Percentiles rank a stretch among this genome's conserved stretches.
These are phyloP conservation scores for Nothoprocta perdicaria DNA, from an alignment of 2,113 vertebrate genomes.

Conservation along the genomic window DNA sequence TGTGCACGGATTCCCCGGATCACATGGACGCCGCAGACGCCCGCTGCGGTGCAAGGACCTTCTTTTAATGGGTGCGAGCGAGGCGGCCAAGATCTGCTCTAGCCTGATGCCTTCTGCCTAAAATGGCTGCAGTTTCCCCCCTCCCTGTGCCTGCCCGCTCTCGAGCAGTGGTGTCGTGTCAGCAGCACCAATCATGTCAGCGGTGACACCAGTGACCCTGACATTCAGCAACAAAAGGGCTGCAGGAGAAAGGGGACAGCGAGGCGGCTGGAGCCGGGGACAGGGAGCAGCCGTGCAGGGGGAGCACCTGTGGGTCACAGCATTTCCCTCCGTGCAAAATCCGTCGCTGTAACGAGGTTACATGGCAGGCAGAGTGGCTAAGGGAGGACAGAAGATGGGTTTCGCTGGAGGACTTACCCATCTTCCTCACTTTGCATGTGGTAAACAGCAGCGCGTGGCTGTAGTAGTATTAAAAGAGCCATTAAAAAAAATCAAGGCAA, in stretches of 20 bases:
- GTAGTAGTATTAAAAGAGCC: not conserved
- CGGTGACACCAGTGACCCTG: conserved; percentile 60
- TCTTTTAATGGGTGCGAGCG: not conserved
- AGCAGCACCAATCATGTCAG: conserved; percentile 64
- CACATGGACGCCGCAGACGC: not conserved
- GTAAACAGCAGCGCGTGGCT: not conserved
- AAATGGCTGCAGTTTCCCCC: not conserved
- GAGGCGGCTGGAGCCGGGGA: not conserved
- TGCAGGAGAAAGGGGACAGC: not conserved
- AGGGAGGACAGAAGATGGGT: not conserved
- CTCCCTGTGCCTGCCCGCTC: conserved; percentile 45
- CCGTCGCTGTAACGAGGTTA: not conserved
- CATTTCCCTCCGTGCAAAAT: not conserved
- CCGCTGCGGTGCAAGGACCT: not conserved
- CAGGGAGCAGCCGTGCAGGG: not conserved
- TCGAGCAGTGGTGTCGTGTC: conserved; percentile 58
- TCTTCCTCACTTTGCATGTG: not conserved
- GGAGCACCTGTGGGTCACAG: not conserved
- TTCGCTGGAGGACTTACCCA: not conserved
- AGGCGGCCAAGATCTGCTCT: not conserved
- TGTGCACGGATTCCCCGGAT: not conserved
- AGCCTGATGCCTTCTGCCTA: not conserved
- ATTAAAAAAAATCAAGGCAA: not conserved
- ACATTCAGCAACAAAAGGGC: conserved; percentile 66
- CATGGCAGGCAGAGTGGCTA: not conserved